A percentile compares a stretch with the other conserved stretches of the same genome.
Conservation (phyloP, 2,113 vertebrate species). For the Xenopus laevis region DNA sequence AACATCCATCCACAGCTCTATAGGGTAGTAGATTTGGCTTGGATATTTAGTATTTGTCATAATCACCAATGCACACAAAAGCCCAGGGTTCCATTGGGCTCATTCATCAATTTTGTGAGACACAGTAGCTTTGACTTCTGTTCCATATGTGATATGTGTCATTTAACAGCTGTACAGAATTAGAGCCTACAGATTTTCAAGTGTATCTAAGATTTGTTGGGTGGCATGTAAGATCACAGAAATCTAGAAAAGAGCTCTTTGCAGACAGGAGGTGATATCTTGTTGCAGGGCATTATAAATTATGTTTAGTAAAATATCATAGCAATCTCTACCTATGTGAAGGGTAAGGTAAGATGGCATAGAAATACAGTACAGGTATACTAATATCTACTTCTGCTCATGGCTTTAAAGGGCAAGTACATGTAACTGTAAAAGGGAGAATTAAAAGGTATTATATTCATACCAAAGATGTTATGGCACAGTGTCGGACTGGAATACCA, state of each 20-base stretch:
- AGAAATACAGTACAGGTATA: too few species aligned
- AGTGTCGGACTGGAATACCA: too few species aligned
- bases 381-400: too few species aligned
- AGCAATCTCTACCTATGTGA: not conserved
- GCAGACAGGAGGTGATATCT: too few species aligned
- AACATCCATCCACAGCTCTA: conserved; percentile 77
- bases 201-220: not conserved
- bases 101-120: conserved; percentile 52
- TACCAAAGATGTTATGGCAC: too few species aligned
- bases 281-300: too few species aligned
- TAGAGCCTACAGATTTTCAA: conserved; percentile 39
- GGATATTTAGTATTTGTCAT: conserved; percentile 76
- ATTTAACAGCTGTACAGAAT: conserved; percentile 51
- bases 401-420: too few species aligned
- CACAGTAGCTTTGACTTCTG: conserved; percentile 57
- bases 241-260: not conserved
- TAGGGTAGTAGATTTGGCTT: conserved; percentile 64
- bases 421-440: too few species aligned
- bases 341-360: too few species aligned
- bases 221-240: not conserved
- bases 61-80: conserved; percentile 65
- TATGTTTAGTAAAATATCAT: conserved; percentile 54
- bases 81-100: conserved; percentile 25
- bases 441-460: too few species aligned
- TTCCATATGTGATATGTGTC: conserved; percentile 52